A percentile compares a stretch with the other conserved stretches of the same genome.
phyloP scores from a whole-genome alignment of 2,888 invertebrate genomes.

The Omphaloscelis lunosa region DNA sequence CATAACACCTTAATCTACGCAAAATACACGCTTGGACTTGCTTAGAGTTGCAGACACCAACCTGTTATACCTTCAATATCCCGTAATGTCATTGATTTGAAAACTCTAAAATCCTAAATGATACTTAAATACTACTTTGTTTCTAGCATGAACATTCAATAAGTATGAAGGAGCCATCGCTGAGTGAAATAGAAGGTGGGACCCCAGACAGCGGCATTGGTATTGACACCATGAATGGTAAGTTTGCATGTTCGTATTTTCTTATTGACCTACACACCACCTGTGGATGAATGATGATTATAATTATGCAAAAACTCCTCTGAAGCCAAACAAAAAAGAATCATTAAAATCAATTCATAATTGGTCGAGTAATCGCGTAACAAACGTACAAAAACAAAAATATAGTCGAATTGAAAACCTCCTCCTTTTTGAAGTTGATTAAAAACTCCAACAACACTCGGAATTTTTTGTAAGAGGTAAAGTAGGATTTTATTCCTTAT shows the following conservation, averaged over 20 bases:
- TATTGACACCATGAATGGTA: conserved; percentile 82
- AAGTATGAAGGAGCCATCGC: conserved; percentile 85
- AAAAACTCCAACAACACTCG: too few relatives aligned
- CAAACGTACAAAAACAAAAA: too few relatives aligned
- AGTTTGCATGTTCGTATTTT: conserved; percentile 65
- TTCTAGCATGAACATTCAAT: conserved; percentile 84
- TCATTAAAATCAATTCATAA: too few relatives aligned
- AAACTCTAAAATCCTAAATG: neutral
- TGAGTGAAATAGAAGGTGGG: conserved; percentile 87
- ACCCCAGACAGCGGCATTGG: conserved; percentile 82
- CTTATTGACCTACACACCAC: neutral
- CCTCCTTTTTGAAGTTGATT: too few relatives aligned
- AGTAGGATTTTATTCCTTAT: too few relatives aligned
- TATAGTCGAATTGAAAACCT: too few relatives aligned
- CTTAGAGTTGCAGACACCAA: neutral
- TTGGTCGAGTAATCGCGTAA: too few relatives aligned
- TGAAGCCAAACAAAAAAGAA: too few relatives aligned
- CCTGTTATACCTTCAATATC: neutral
- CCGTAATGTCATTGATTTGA: neutral
- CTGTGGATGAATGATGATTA: neutral
- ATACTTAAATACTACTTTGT: conserved; percentile 30
- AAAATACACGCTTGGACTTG: neutral
- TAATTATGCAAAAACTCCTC: neutral
- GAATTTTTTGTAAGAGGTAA: too few relatives aligned
- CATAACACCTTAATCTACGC: neutral